A percentile compares a stretch with the other conserved stretches of the same genome.
These are phyloP conservation scores for Baccha elongata DNA, from an alignment of 2,888 invertebrate genomes.

Conservation along the genomic window DNA sequence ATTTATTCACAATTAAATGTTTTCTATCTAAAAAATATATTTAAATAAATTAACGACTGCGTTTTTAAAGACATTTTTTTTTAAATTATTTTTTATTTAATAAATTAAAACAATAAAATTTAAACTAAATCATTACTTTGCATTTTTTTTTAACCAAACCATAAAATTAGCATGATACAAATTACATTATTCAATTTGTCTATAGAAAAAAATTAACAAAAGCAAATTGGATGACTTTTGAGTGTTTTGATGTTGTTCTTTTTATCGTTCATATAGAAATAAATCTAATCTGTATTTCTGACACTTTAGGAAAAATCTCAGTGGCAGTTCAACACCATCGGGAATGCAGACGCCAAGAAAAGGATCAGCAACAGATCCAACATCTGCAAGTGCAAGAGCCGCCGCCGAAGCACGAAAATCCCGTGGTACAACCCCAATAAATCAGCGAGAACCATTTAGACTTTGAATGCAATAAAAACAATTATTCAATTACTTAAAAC, in stretches of 20 bases:
- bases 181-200: background rate
- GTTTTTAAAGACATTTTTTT: background rate
- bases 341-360: conserved; percentile 82
- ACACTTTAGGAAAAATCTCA: conserved; percentile 79
- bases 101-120: conserved; percentile 2
- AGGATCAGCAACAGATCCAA: conserved; percentile 80
- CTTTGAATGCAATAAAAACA: conserved; percentile 82
- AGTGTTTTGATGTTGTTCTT: conserved; percentile 54
- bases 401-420: conserved; percentile 79
- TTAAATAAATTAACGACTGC: too few species aligned
- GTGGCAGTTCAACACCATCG: conserved; percentile 82
- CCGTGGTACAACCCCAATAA: conserved; percentile 82
- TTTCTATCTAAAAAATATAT: too few species aligned
- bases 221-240: conserved; percentile 59
- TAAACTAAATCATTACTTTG: conserved; percentile 29
- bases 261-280: conserved; percentile 11
- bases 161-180: conserved; percentile 43
- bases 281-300: conserved; percentile 17
- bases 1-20: too few species aligned
- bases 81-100: background rate
- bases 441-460: conserved; percentile 88
- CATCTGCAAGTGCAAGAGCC: conserved; percentile 76
- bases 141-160: conserved; percentile 29
- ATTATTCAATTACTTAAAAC: conserved; percentile 42
- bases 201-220: conserved; percentile 56